Conservation (phyloP, 2,113 vertebrate species). For the Dryoscopus gambensis region DNA sequence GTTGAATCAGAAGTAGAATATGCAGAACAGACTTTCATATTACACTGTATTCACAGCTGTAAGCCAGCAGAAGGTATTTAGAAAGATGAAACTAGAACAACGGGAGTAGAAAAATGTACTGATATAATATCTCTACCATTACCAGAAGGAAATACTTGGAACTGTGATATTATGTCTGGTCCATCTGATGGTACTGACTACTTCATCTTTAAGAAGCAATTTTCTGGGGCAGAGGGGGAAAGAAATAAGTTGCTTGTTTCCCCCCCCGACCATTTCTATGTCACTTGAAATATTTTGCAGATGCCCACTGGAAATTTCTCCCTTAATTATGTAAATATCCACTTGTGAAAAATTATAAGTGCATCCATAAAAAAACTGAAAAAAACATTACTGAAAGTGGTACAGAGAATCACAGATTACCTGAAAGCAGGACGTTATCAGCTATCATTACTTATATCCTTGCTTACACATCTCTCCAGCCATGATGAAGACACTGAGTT, state of each 20-base stretch:
- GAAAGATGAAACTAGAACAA: background rate
- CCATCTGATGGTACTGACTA: background rate
- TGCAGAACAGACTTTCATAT: background rate
- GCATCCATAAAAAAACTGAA: background rate
- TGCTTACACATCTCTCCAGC: background rate
- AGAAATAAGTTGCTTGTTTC: background rate
- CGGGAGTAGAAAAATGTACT: background rate
- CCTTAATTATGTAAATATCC: background rate
- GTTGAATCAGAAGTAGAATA: background rate
- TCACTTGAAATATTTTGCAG: background rate
- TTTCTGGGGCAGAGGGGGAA: background rate
- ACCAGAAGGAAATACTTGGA: background rate
- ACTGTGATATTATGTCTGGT: background rate
- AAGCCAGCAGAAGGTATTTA: background rate
- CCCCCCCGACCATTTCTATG: background rate
- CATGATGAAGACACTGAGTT: background rate
- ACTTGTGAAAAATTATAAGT: background rate
- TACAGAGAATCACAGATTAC: background rate
- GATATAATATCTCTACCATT: background rate
- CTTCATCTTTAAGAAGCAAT: background rate
- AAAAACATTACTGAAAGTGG: background rate
- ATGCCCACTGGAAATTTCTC: background rate
- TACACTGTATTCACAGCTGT: background rate
- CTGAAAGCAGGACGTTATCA: background rate
- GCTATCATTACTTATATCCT: background rate